These are phyloP conservation scores for Leptobrachium leishanense DNA, from an alignment of 2,113 vertebrate genomes.

Conservation along the genomic window DNA sequence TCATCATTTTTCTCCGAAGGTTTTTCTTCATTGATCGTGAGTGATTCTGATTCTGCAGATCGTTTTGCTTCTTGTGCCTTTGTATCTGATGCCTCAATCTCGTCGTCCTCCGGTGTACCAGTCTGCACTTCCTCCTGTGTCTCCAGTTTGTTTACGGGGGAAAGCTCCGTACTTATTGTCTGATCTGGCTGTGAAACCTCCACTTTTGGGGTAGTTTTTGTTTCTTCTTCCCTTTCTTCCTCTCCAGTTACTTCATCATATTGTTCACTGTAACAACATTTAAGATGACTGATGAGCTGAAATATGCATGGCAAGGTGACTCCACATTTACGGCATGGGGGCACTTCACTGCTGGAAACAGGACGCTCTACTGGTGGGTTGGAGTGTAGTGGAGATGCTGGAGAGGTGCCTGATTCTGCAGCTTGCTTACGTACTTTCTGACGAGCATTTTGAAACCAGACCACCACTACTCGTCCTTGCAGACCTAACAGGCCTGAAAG, in stretches of 20 bases:
- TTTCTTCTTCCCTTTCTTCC: conserved; percentile 52
- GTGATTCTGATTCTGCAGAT: not conserved
- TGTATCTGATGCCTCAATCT: conserved; percentile 2
- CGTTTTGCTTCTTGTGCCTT: not conserved
- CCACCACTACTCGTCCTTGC: conserved; percentile 63
- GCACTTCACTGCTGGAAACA: conserved; percentile 24
- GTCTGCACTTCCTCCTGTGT: conserved; percentile 42
- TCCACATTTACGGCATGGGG: conserved; percentile 58
- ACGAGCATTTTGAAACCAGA: conserved; percentile 71
- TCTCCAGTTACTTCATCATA: conserved; percentile 51
- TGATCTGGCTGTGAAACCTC: conserved; percentile 33
- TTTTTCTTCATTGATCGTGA: conserved; percentile 8
- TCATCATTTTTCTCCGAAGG: conserved; percentile 4
- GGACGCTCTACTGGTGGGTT: not conserved
- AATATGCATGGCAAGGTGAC: conserved; percentile 60
- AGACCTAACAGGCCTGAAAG: conserved; percentile 61
- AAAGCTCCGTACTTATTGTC: not conserved
- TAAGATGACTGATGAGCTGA: conserved; percentile 64
- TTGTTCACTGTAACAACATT: conserved; percentile 63
- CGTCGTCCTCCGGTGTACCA: conserved; percentile 47
- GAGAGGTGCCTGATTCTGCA: conserved; percentile 47
- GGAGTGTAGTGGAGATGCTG: conserved; percentile 11
- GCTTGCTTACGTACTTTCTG: conserved; percentile 66
- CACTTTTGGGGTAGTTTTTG: conserved; percentile 50
- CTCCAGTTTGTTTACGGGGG: conserved; percentile 1